Conservation (phyloP, 2,113 vertebrate genomes). For the Gasterosteus nipponicus region DNA sequence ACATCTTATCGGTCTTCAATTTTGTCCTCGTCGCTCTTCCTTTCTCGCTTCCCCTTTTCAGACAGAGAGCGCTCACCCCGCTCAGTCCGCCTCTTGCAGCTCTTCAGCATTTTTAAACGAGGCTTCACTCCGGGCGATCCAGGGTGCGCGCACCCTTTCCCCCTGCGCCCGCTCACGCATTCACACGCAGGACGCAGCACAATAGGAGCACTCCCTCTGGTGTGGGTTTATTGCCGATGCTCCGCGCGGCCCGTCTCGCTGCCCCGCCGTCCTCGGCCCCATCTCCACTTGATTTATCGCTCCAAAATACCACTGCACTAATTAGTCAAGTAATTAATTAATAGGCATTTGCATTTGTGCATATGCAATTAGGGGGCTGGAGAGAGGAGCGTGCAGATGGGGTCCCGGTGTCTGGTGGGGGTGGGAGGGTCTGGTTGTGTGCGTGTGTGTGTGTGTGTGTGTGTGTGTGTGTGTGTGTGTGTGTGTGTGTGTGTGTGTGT, state of each 20-base stretch:
- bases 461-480: conserved; percentile 15
- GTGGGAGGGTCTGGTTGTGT: conserved; percentile 24
- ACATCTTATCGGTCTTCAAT: conserved; percentile 32
- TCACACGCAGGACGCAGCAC: conserved; percentile 30
- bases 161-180: conserved; percentile 6
- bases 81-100: conserved; percentile 17
- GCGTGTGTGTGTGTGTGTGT: conserved; percentile 25
- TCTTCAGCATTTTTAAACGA: conserved; percentile 16
- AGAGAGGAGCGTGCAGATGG: conserved; percentile 96
- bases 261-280: conserved; percentile 89
- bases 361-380: conserved; percentile 98
- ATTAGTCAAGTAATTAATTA: conserved; percentile 99
- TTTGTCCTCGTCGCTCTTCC: conserved; percentile 11
- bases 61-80: conserved; percentile 22
- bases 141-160: conserved; percentile 30
- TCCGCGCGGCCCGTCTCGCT: conserved; percentile 73
- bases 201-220: conserved; percentile 59
- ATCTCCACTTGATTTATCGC: conserved; percentile 98
- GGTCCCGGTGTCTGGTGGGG: conserved; percentile 77
- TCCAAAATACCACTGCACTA: conserved; percentile 99
- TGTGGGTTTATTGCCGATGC: conserved; percentile 68
- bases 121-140: conserved; percentile 39
- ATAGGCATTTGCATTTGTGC: conserved; percentile 99
- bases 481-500: conserved; percentile 31
- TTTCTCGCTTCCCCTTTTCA: conserved; percentile 7